phyloP scores from a whole-genome alignment of 1,140 invertebrate genomes.

The Papilio machaon region DNA sequence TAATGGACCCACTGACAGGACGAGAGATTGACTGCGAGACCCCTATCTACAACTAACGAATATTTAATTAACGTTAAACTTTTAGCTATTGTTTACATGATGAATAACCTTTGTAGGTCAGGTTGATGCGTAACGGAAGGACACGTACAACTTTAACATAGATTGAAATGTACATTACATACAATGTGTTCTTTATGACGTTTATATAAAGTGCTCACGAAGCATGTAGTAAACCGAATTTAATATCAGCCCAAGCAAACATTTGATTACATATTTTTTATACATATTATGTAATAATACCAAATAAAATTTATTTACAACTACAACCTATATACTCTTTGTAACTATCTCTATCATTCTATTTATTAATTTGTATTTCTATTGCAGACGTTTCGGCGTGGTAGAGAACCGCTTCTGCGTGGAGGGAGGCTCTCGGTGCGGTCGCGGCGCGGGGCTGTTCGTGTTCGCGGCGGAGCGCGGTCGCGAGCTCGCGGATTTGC shows the following conservation, averaged over 20 bases:
- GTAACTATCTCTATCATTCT: no score
- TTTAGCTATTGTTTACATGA: conserved; percentile 32
- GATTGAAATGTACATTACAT: neutral
- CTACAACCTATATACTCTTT: no score
- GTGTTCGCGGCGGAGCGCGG: conserved; percentile 89
- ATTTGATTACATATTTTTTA: no score
- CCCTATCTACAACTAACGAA: conserved; percentile 29
- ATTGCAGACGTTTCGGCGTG: conserved; percentile 89
- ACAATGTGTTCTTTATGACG: no score
- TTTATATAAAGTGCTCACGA: no score
- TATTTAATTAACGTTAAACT: conserved; percentile 34
- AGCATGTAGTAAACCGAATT: no score
- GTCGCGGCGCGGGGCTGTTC: conserved; percentile 90
- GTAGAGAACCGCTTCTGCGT: conserved; percentile 94
- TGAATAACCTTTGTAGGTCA: conserved; percentile 14
- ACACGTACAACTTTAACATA: neutral
- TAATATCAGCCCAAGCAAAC: no score
- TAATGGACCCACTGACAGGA: conserved; percentile 32
- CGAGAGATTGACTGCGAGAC: conserved; percentile 6
- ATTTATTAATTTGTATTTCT: no score
- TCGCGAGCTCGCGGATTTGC: conserved; percentile 87
- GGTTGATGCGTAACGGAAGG: neutral
- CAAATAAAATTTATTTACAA: no score
- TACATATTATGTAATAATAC: no score
- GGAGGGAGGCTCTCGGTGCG: conserved; percentile 93